Conservation (phyloP, 2,113 vertebrate species). For the Podarcis cretensis region DNA sequence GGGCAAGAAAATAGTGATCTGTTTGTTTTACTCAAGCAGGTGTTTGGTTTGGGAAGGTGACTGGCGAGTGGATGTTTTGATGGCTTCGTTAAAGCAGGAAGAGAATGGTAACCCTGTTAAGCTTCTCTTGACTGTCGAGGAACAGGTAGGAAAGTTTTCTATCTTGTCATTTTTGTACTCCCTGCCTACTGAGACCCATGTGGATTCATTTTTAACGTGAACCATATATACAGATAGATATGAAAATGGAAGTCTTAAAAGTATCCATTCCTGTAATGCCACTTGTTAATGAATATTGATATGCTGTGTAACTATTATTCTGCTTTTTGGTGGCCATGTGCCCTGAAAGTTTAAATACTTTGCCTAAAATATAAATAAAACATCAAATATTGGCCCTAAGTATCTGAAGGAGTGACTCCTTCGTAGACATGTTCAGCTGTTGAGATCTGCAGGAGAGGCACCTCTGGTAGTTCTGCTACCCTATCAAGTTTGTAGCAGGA, state of each 20-base stretch:
- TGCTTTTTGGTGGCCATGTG: no score
- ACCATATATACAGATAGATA: background rate
- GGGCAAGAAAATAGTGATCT: background rate
- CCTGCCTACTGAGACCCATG: background rate
- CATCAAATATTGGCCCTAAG: no score
- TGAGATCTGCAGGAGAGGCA: no score
- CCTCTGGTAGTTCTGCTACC: no score
- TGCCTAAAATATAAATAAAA: no score
- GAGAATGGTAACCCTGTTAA: conserved; percentile 79
- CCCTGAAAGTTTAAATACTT: no score
- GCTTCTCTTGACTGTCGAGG: conserved; percentile 80
- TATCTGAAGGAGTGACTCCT: no score
- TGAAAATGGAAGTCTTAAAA: background rate
- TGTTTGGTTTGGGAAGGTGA: conserved; percentile 86
- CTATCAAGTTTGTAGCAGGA: no score
- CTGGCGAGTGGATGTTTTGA: conserved; percentile 80
- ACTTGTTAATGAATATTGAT: background rate
- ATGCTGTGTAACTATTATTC: no score
- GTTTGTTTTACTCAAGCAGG: conserved; percentile 66
- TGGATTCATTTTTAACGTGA: background rate
- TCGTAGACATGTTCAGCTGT: no score
- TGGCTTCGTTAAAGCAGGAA: conserved; percentile 72
- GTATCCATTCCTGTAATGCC: background rate
- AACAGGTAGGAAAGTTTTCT: conserved; percentile 71
- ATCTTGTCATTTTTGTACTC: background rate